Evolutionary conservation across 2,797 vertebrate species (phyloP), one percentile per base, ranked within the genome.

Genomic region (Epinephelus coioides): DNA sequence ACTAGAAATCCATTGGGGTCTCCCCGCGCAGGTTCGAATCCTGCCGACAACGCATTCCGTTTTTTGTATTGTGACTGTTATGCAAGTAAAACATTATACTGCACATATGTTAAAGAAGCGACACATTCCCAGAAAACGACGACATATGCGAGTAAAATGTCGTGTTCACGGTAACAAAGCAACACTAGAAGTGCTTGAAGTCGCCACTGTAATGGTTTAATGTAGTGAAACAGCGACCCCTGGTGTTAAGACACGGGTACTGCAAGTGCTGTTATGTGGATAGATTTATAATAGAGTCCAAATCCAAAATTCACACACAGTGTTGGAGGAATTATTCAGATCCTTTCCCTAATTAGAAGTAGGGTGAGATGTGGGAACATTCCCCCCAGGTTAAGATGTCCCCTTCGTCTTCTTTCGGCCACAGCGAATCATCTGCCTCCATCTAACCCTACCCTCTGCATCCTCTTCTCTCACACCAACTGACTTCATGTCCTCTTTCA

Each of bases 1-100:
- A 93, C 92, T 95, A 94, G 92, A 94, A 95, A 95, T 94, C 94
- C 91, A 94, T 94, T 94, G 94, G 94, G 94, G 88, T 95, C 83
- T 95, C 90, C 92, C 94, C 79, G 90, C 84, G 92, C 90, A 95
- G 91, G 94, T 95, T 95, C 86, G 66, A 95, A 94, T 94, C 94
- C 92, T 95, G 92, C 90, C 76, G 84, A 92, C 91, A 93, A 89
- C 87, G 91, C 5, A 46, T 4, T 46, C 1, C 2, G 0, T 6
- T 17, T 17, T 46, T 17, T 46, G 5, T 2, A 5, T 8, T 46
- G 44, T 4, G 2, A 46, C 17, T 23, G 30, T 34, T 34, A 1
- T 8, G 30, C 5, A 34, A 34, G 30, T 61, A 5, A 21, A 17
- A 3, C 5, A 1, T 0, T 0, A 1, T 0, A 4, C 1, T 18